Evolutionary conservation across 1,140 invertebrate genomes (phyloP).

Genomic region (Diabrotica undecimpunctata): DNA sequence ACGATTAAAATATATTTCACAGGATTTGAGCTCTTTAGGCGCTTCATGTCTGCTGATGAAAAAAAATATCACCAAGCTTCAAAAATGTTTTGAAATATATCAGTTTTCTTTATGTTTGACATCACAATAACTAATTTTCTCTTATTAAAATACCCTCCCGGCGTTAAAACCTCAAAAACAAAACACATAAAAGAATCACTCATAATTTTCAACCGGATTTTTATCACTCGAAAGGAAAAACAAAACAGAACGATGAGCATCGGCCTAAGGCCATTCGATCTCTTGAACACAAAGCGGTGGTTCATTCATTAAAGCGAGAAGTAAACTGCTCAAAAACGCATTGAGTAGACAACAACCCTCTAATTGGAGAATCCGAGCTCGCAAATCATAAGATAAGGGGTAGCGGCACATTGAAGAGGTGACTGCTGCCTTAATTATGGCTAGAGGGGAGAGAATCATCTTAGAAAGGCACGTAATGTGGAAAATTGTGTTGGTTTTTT

Average conservation of each 20-base stretch:
- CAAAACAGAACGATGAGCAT: not conserved
- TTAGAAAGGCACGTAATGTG: constrained; percentile 6
- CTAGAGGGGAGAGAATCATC: constrained; percentile 6
- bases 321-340: constrained; percentile 31
- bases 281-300: constrained; percentile 21
- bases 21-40: too few species aligned
- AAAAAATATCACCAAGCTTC: too few species aligned
- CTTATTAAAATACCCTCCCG: too few species aligned
- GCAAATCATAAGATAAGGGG: constrained; percentile 23
- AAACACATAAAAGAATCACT: not conserved
- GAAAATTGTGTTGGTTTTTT: constrained; percentile 16
- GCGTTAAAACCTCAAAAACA: not conserved
- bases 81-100: too few species aligned
- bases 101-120: too few species aligned
- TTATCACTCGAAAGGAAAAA: not conserved
- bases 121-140: too few species aligned
- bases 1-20: too few species aligned
- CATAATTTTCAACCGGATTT: not conserved
- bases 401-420: constrained; percentile 7
- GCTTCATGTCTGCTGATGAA: too few species aligned
- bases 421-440: constrained; percentile 31
- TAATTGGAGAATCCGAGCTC: constrained; percentile 31
- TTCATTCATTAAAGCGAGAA: constrained; percentile 29
- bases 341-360: constrained; percentile 29
- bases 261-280: not conserved